Conservation (phyloP, 1,140 invertebrate species). For the Halotydeus destructor region DNA sequence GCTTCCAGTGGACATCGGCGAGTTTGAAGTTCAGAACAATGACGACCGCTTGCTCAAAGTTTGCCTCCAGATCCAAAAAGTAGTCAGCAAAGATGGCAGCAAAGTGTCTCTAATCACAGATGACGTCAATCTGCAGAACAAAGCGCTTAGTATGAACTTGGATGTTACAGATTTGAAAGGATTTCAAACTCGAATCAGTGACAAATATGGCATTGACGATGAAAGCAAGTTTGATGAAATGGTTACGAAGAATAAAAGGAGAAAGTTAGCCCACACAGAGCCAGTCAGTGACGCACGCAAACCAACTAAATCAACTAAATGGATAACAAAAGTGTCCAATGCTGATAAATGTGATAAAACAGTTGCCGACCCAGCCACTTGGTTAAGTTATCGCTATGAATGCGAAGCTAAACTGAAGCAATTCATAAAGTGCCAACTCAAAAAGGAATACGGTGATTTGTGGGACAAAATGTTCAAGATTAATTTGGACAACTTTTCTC, state of each 20-base stretch:
- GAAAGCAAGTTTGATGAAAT: no score
- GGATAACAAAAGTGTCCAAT: no score
- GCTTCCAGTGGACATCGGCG: not conserved
- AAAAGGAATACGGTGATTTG: not conserved
- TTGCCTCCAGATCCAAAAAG: not conserved
- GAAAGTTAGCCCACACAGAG: no score
- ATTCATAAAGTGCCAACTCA: not conserved
- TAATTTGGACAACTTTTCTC: not conserved
- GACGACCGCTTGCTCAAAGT: slow-evolving; percentile 1
- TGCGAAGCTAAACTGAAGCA: no score
- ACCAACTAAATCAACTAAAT: no score
- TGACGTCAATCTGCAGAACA: slow-evolving; percentile 7
- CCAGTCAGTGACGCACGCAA: no score
- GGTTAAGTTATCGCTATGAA: no score
- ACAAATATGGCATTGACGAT: no score
- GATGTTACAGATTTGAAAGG: not conserved
- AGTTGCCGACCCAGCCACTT: no score
- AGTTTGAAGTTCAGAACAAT: slow-evolving; percentile 2
- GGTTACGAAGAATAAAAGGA: no score
- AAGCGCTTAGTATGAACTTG: not conserved
- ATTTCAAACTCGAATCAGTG: no score
- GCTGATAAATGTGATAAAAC: no score
- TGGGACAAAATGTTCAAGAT: slow-evolving; percentile 5
- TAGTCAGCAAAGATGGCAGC: not conserved
- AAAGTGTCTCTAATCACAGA: slow-evolving; percentile 9